Evolutionary conservation across 2,113 vertebrate genomes (phyloP).

Genomic region (Sus scrofa): T2T-Sscrofa CM000816.6:26681501-26682000

Average conservation of each 20-base stretch:
- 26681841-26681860: constrained; percentile 94
- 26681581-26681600: background rate
- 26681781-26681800: constrained; percentile 96
- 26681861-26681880: constrained; percentile 95
- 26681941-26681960: constrained; percentile 98
- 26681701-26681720: background rate
- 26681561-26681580: background rate
- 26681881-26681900: constrained; percentile 97
- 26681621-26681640: background rate
- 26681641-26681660: background rate
- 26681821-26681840: constrained; percentile 93
- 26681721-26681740: background rate
- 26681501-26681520: background rate
- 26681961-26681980: constrained; percentile 97
- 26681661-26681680: background rate
- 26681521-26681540: background rate
- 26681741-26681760: rapidly evolving
- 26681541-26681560: background rate
- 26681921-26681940: constrained; percentile 97
- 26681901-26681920: constrained; percentile 94
- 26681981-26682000: background rate
- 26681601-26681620: background rate
- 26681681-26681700: background rate
- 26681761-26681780: constrained; percentile 87
- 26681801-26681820: constrained; percentile 89